Conservation (phyloP, 2,888 invertebrate genomes). For the Oasisia sp. region DNA sequence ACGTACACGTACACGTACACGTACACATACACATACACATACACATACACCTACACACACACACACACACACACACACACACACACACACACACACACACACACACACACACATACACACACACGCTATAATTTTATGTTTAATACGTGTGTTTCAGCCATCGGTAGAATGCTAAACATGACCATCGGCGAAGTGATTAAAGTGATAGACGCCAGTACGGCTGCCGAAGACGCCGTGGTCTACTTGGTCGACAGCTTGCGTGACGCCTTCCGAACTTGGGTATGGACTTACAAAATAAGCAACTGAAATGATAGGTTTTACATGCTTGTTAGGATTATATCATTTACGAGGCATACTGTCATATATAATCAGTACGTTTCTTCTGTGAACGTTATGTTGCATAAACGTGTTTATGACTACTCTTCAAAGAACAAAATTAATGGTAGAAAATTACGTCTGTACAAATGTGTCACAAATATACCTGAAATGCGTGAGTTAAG, state of each 20-base stretch:
- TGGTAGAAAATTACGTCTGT: too few species aligned
- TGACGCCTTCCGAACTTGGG: neutral
- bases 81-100: neutral
- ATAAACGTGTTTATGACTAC: too few species aligned
- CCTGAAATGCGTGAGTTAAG: too few species aligned
- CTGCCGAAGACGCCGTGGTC: neutral
- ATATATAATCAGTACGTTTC: neutral
- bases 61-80: neutral
- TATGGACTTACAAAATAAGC: neutral
- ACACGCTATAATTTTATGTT: neutral
- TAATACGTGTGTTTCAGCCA: neutral
- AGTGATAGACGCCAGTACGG: neutral
- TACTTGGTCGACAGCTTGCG: neutral
- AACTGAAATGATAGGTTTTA: neutral
- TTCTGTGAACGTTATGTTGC: too few species aligned
- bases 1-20: too few species aligned
- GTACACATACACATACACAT: too few species aligned
- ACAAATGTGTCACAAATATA: too few species aligned
- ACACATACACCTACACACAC: too few species aligned
- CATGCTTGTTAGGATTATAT: neutral
- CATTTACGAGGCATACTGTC: neutral
- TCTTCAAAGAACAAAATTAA: too few species aligned
- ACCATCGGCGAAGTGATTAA: neutral
- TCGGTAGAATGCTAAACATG: neutral
- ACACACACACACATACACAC: neutral